Conservation (phyloP, 2,797 vertebrate species). For the Scomberomorus guttatus region DNA sequence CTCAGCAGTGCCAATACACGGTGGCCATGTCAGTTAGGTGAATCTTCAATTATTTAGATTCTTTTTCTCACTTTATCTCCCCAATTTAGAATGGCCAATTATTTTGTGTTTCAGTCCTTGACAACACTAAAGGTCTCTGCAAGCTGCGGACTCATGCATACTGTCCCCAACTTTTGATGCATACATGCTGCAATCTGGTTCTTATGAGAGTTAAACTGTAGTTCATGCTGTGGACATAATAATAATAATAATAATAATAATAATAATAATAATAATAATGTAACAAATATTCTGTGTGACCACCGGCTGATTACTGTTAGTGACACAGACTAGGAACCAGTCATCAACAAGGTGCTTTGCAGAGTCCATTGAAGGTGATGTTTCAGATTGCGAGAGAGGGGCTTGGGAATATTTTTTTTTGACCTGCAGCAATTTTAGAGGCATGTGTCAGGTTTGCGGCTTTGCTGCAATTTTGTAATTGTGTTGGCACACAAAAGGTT, state of each 20-base stretch:
- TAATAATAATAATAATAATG: neutral
- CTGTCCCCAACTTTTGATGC: neutral
- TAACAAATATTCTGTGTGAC: neutral
- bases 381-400: slow-evolving; percentile 18
- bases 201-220: neutral
- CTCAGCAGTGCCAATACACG: slow-evolving; percentile 15
- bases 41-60: slow-evolving; percentile 57
- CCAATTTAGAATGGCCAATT: slow-evolving; percentile 24
- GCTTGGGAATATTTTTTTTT: slow-evolving; percentile 17
- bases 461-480: neutral
- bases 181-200: neutral
- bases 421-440: slow-evolving; percentile 13
- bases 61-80: slow-evolving; percentile 17
- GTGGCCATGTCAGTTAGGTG: neutral
- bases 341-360: neutral
- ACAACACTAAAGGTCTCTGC: slow-evolving; percentile 13
- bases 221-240: neutral
- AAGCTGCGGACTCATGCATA: neutral
- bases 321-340: neutral
- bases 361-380: slow-evolving; percentile 5
- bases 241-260: too few relatives aligned
- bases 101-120: slow-evolving; percentile 19
- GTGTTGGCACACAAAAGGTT: neutral
- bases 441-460: neutral
- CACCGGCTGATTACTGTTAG: neutral